Conservation (phyloP, 2,888 invertebrate genomes). For the Plutella xylostella region DNA sequence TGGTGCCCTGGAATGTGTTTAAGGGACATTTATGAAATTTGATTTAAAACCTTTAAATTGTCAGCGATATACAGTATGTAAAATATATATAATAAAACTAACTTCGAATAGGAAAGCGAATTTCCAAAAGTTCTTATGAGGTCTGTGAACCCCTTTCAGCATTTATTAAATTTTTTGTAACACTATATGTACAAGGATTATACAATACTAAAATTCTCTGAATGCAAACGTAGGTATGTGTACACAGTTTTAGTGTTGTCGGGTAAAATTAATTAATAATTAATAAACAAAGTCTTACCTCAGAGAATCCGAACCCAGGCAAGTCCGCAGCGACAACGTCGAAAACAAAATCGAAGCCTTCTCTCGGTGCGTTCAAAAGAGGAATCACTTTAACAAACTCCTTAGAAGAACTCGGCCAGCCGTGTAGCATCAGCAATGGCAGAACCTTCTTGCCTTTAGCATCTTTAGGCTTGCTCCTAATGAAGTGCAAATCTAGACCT, state of each 20-base stretch:
- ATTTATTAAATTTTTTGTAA: no score
- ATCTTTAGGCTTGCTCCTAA: conserved; percentile 72
- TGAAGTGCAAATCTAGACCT: conserved; percentile 79
- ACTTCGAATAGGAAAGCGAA: no score
- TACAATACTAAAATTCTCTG: no score
- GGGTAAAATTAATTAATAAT: no score
- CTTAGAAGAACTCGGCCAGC: conserved; percentile 89
- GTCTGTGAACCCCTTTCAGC: no score
- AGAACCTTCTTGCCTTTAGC: conserved; percentile 35
- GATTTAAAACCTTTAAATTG: no score
- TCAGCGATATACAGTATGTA: no score
- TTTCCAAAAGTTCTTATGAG: no score
- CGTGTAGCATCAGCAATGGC: conserved; percentile 82
- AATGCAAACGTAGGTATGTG: no score
- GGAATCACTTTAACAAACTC: conserved; percentile 85
- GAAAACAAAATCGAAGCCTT: conserved; percentile 72
- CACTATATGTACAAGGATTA: no score
- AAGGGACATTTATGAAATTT: background rate
- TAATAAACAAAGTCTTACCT: conserved; percentile 51
- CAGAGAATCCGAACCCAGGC: conserved; percentile 79
- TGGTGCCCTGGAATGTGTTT: conserved; percentile 49
- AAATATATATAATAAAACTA: no score
- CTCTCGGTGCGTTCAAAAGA: conserved; percentile 64
- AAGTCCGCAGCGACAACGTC: conserved; percentile 77
- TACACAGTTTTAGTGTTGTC: no score